A percentile compares a stretch with the other conserved stretches of the same genome.
These are phyloP conservation scores for Drosophila paranaensis DNA, from an alignment of 2,888 invertebrate species.

Conservation along the genomic window DNA sequence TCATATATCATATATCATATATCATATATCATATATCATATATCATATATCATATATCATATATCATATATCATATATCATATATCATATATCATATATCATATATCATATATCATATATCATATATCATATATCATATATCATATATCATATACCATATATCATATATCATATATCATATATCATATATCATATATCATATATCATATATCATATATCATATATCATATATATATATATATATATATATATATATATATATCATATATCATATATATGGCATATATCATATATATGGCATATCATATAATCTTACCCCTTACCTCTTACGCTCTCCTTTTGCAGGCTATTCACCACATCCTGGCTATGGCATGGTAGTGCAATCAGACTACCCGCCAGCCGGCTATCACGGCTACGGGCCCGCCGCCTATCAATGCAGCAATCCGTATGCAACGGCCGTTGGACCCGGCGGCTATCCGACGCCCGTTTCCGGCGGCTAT, in stretches of 20 bases:
- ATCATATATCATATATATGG: too few species aligned
- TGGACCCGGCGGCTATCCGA: slow-evolving; percentile 87
- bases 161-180: not conserved
- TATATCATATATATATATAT: too few species aligned
- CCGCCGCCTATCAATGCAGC: slow-evolving; percentile 87
- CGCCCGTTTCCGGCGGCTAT: slow-evolving; percentile 89
- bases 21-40: not conserved
- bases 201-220: not conserved
- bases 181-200: not conserved
- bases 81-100: too few species aligned
- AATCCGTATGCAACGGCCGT: slow-evolving; percentile 85
- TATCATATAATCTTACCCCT: too few species aligned
- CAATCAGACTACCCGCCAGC: slow-evolving; percentile 93
- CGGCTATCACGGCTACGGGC: slow-evolving; percentile 89
- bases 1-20: too few species aligned
- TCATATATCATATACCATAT: not conserved
- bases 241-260: too few species aligned
- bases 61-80: not conserved
- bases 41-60: too few species aligned
- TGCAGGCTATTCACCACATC: slow-evolving; percentile 94
- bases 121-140: not conserved
- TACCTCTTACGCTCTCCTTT: not conserved
- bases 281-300: not conserved
- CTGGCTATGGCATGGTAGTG: slow-evolving; percentile 92
- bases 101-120: not conserved